Conservation (phyloP, 2,888 invertebrate species). For the Harpalus rufipes region DNA sequence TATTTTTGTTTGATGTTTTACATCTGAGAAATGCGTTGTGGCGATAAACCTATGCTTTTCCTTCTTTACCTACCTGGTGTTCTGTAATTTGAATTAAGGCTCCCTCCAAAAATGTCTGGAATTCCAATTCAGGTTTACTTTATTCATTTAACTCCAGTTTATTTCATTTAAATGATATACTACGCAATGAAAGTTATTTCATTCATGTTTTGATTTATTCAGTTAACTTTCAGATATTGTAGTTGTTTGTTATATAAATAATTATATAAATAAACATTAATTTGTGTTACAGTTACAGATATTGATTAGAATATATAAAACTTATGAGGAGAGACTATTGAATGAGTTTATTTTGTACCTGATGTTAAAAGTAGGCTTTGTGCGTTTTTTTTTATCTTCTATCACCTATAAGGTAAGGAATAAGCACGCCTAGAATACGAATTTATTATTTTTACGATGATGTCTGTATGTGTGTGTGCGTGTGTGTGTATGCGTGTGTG, state of each 20-base stretch:
- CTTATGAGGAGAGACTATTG: too few relatives aligned
- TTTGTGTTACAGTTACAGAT: too few relatives aligned
- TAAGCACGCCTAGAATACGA: too few relatives aligned
- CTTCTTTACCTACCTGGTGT: constrained; percentile 18
- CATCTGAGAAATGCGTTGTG: background rate
- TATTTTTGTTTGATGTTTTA: constrained; percentile 1
- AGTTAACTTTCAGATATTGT: background rate
- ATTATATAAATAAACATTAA: too few relatives aligned
- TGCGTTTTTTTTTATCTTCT: too few relatives aligned
- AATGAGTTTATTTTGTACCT: too few relatives aligned
- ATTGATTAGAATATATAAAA: too few relatives aligned
- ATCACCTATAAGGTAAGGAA: too few relatives aligned
- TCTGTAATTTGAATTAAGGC: constrained; percentile 30
- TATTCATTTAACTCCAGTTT: background rate
- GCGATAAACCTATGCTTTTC: background rate
- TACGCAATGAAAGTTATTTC: background rate
- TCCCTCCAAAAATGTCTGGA: constrained; percentile 16
- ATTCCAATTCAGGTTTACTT: constrained; percentile 10
- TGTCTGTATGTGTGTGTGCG: too few relatives aligned
- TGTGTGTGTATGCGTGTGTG: too few relatives aligned
- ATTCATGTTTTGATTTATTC: background rate
- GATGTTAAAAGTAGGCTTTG: too few relatives aligned
- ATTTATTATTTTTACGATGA: too few relatives aligned
- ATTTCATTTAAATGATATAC: constrained; percentile 1
- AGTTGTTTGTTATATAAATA: background rate